These are phyloP conservation scores for Eurytemora carolleeae DNA, from an alignment of 1,140 invertebrate genomes.

Conservation along the genomic window DNA sequence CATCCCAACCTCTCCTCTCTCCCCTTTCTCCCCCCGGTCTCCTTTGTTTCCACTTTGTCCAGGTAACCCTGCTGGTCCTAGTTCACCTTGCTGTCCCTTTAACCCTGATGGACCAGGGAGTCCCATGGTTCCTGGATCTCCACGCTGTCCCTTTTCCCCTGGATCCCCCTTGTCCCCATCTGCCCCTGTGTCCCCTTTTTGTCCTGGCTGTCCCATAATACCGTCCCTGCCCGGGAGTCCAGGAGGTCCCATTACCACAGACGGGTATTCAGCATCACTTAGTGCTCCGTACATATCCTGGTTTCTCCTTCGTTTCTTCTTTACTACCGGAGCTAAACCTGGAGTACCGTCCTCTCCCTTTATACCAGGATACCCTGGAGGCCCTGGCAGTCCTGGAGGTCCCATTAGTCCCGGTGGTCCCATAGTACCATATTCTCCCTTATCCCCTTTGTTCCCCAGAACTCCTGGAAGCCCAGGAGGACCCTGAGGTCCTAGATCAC, in stretches of 20 bases:
- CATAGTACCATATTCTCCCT: neutral
- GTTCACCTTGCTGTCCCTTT: neutral
- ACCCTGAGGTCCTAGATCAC: neutral
- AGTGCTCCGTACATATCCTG: neutral
- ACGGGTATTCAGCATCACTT: neutral
- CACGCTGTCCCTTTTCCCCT: constrained; percentile 3
- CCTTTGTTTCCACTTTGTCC: neutral
- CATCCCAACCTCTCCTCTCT: constrained; percentile 6
- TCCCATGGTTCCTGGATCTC: constrained; percentile 8
- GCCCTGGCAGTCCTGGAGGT: neutral
- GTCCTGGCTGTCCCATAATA: neutral
- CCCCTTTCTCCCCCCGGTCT: constrained; percentile 4
- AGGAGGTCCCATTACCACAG: neutral
- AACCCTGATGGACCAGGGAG: constrained; percentile 9
- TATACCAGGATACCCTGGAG: neutral
- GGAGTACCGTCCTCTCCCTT: neutral
- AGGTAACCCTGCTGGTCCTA: constrained; percentile 1
- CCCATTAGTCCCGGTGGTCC: neutral
- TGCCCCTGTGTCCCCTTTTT: constrained; percentile 8
- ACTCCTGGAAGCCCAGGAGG: neutral
- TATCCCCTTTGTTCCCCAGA: neutral
- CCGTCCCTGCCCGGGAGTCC: too few species aligned
- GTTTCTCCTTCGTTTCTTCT: neutral
- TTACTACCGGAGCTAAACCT: neutral
- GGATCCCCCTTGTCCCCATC: constrained; percentile 6